Conservation (phyloP, 2,797 vertebrate species). For the Calcarius lapponicus region DNA sequence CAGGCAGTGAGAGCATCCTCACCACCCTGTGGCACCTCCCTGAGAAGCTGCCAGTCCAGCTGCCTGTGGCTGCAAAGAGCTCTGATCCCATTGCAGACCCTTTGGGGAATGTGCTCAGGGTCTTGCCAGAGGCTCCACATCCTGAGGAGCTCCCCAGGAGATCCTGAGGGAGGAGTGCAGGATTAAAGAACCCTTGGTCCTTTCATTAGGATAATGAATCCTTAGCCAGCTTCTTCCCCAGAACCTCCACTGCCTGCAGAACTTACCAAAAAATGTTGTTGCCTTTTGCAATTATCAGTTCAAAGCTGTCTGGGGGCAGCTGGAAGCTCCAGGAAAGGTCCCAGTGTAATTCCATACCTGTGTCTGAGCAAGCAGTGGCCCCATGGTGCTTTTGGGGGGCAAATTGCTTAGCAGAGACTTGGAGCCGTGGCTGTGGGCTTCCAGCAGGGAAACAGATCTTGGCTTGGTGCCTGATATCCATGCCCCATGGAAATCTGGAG, state of each 20-base stretch:
- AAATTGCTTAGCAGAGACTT: neutral
- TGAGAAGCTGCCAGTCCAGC: neutral
- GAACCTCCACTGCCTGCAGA: neutral
- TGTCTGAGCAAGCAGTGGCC: neutral
- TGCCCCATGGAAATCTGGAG: neutral
- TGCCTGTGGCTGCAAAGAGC: neutral
- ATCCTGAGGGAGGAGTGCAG: neutral
- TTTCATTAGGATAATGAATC: neutral
- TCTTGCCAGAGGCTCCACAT: neutral
- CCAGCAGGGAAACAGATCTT: neutral
- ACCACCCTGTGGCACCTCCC: neutral
- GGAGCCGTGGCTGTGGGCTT: accelerated
- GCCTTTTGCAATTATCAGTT: neutral
- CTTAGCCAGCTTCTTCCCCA: neutral
- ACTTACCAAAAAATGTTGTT: neutral
- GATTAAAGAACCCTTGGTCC: neutral
- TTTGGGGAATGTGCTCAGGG: neutral
- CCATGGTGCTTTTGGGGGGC: neutral
- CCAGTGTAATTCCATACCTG: no score
- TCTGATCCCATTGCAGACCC: neutral
- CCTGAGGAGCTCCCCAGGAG: neutral
- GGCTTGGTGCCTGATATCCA: neutral
- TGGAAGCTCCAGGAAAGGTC: neutral
- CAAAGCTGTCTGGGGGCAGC: neutral
- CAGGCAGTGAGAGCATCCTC: neutral